A percentile compares a stretch with the other conserved stretches of the same genome.
Conservation (phyloP, 2,113 vertebrate species). For the Rhea pennata region DNA sequence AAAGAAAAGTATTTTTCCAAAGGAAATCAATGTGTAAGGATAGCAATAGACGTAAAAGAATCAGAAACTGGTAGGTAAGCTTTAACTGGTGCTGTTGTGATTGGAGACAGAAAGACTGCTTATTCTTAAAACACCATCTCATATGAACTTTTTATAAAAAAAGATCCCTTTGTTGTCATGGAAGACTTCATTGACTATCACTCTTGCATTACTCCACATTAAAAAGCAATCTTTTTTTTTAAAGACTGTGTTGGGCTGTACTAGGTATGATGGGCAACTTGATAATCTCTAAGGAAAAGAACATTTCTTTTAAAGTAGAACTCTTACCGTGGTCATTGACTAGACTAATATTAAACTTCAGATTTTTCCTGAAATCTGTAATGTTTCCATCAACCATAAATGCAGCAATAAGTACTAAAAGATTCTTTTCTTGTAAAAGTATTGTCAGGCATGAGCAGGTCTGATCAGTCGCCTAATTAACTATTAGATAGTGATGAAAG, state of each 20-base stretch:
- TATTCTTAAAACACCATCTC: background rate
- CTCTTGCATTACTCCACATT: background rate
- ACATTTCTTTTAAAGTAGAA: background rate
- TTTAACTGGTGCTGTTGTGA: background rate
- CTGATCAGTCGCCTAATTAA: background rate
- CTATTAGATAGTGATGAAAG: background rate
- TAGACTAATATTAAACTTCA: background rate
- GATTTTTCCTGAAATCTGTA: background rate
- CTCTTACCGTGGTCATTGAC: background rate
- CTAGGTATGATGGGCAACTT: background rate
- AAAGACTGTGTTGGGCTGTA: background rate
- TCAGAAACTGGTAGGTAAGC: slow-evolving; percentile 8
- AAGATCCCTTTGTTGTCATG: background rate
- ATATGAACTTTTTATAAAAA: background rate
- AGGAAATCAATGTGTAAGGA: background rate
- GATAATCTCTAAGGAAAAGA: background rate
- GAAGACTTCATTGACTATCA: background rate
- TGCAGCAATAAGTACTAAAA: background rate
- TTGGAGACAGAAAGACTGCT: background rate
- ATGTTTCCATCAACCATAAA: background rate
- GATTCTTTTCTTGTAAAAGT: background rate
- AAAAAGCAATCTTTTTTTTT: background rate
- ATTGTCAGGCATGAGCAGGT: background rate
- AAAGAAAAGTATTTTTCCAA: slow-evolving; percentile 21
- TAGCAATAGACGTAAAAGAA: background rate